A percentile compares a stretch with the other conserved stretches of the same genome.
Evolutionary conservation across 1,140 invertebrate genomes (phyloP).

Genomic region (Caenorhabditis brenneri): DNA sequence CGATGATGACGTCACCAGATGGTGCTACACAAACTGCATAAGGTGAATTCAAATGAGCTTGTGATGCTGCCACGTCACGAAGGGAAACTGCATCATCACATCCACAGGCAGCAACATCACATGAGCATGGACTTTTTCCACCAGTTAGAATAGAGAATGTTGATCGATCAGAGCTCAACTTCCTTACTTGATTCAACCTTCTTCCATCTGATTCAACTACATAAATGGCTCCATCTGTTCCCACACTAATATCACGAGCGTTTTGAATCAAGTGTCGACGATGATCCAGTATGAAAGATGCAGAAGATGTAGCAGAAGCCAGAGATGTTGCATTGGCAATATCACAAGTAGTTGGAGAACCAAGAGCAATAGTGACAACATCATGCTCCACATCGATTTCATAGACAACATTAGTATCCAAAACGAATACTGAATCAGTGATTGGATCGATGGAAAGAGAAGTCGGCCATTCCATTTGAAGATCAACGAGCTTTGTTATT

Average conservation of each 20-base stretch:
- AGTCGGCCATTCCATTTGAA: constrained; percentile 55
- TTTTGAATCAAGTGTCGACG: constrained; percentile 28
- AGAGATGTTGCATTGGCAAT: not conserved
- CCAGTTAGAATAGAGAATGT: constrained; percentile 32
- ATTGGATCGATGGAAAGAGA: constrained; percentile 51
- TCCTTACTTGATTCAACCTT: constrained; percentile 36
- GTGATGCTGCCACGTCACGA: not conserved
- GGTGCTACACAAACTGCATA: constrained; percentile 29
- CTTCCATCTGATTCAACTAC: constrained; percentile 47
- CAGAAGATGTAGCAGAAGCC: not conserved
- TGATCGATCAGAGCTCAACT: not conserved
- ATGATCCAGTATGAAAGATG: not conserved
- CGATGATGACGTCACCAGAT: constrained; percentile 46
- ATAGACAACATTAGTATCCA: constrained; percentile 53
- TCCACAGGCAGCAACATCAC: constrained; percentile 45
- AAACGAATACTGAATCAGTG: constrained; percentile 45
- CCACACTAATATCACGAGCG: constrained; percentile 26
- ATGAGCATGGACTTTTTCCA: constrained; percentile 35
- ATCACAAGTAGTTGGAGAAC: constrained; percentile 25
- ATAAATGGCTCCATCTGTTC: constrained; percentile 28
- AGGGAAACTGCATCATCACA: constrained; percentile 41
- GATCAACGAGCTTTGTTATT: constrained; percentile 3
- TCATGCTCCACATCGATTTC: constrained; percentile 38
- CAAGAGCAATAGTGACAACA: constrained; percentile 15
- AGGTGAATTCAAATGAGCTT: constrained; percentile 43